Evolutionary conservation across 1,140 invertebrate species (phyloP).

Genomic region (Drosophila nikananu): DNA sequence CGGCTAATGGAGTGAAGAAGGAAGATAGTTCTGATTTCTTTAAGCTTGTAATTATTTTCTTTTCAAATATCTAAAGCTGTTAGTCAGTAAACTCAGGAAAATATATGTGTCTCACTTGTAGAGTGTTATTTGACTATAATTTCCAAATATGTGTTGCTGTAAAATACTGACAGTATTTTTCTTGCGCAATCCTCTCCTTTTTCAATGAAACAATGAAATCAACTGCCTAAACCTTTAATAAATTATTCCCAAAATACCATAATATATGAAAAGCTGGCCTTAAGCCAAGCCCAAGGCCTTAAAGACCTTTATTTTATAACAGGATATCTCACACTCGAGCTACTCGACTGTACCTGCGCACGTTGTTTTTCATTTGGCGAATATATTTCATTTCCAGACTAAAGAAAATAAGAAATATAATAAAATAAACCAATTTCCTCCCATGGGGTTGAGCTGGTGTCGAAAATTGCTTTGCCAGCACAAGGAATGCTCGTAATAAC

Average conservation of each 20-base stretch:
- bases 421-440: slow-evolving; percentile 33
- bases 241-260: not conserved
- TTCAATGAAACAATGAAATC: slow-evolving; percentile 10
- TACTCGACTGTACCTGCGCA: not conserved
- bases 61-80: not conserved
- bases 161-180: not conserved
- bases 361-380: slow-evolving; percentile 35
- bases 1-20: not conserved
- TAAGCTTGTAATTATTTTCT: too few relatives aligned
- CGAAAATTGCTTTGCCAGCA: slow-evolving; percentile 43
- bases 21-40: not conserved
- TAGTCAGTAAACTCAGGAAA: not conserved
- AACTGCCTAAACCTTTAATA: slow-evolving; percentile 6
- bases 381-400: slow-evolving; percentile 33
- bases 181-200: not conserved
- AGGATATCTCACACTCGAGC: not conserved
- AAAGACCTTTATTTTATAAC: slow-evolving; percentile 15
- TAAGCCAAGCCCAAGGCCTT: not conserved
- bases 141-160: not conserved
- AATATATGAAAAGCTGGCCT: slow-evolving; percentile 6
- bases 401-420: slow-evolving; percentile 20
- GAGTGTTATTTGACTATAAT: not conserved
- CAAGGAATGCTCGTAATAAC: slow-evolving; percentile 25
- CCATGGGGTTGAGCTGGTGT: slow-evolving; percentile 25
- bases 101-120: too few relatives aligned